Evolutionary conservation across 2,113 vertebrate species (phyloP), one percentile per base, ranked within the genome.

Genomic region (Pelvicachromis taeniatus): DNA sequence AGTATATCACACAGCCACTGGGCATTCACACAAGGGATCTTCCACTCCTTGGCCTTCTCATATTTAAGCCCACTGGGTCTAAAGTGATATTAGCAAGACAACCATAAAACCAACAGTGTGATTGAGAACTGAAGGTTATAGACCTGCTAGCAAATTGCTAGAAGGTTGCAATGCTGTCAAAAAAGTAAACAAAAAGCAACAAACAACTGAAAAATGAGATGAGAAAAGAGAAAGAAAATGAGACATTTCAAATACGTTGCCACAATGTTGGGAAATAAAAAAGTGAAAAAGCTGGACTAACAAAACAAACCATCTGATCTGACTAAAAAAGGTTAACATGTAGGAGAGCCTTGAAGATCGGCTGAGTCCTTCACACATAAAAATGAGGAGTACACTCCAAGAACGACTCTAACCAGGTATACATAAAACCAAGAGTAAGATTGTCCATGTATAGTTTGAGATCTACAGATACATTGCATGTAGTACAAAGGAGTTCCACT

Each of bases 1-100:
- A 99, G 95, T 50, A 99, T 97, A 84, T 99, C 98, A 7, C 98
- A 98, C 4, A 99, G 95, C 99, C 99, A 99, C 81, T 98, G 97
- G 0, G 97, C 98, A 0, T 99, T 99, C 21, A 99, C 98, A 29
- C 99, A 99, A 0, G 98, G 98, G 87, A 99, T 98, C 94, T 98
- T 94, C 99, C 99, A 99, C 92, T 99, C 99, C 88, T 97, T 98
- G 77, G 99, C 99, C 4, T 99, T 99, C 86, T 99, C 98, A 0
- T 99, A 99, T 91, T 99, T 99, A 56, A 98, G 81, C 3, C 99
- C 98, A 1, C 93, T 95, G 3, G 98, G 96, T 91, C 99, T 99
- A 87, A 75, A 79, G 19, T 81, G 63, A 88, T 59, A 84, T 13
- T 4, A 83, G 5, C 4, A 17, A 40, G n/a, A 87, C 61, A 65